A percentile compares a stretch with the other conserved stretches of the same genome.
phyloP scores from a whole-genome alignment of 2,888 invertebrate genomes.

The Athalia cordata region DNA sequence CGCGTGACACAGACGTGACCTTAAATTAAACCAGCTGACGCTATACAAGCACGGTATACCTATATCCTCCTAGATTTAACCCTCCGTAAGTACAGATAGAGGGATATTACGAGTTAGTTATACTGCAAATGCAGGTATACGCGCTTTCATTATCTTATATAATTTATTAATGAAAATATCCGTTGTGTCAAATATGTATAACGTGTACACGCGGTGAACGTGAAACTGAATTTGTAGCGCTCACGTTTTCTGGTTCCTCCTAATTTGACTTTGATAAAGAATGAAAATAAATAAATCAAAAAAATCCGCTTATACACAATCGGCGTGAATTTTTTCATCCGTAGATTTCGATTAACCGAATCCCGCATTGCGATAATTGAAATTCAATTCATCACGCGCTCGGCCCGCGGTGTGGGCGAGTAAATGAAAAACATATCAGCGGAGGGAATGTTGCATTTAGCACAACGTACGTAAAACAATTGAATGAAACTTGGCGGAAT shows the following conservation, averaged over 20 bases:
- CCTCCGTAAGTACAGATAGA: slow-evolving; percentile 21
- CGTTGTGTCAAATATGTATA: no score
- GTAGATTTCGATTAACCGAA: background rate
- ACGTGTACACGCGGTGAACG: no score
- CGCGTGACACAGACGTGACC: slow-evolving; percentile 53
- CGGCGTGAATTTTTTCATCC: no score
- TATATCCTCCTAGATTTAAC: no score
- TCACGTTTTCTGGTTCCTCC: no score
- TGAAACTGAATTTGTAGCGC: no score
- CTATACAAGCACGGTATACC: slow-evolving; percentile 7
- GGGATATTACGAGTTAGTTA: slow-evolving; percentile 3
- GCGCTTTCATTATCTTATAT: slow-evolving; percentile 11
- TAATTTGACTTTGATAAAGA: no score
- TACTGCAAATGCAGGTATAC: slow-evolving; percentile 1
- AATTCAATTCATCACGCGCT: background rate
- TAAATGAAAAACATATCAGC: background rate
- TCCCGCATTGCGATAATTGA: background rate
- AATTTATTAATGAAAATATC: no score
- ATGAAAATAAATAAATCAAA: background rate
- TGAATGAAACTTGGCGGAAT: background rate
- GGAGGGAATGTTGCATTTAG: background rate
- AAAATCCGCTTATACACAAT: background rate
- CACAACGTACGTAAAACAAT: background rate
- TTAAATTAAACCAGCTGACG: slow-evolving; percentile 55
- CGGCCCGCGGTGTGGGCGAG: no score